Conservation (phyloP, 64 coral and sea anemone genomes). For the Montipora sp. region DNA sequence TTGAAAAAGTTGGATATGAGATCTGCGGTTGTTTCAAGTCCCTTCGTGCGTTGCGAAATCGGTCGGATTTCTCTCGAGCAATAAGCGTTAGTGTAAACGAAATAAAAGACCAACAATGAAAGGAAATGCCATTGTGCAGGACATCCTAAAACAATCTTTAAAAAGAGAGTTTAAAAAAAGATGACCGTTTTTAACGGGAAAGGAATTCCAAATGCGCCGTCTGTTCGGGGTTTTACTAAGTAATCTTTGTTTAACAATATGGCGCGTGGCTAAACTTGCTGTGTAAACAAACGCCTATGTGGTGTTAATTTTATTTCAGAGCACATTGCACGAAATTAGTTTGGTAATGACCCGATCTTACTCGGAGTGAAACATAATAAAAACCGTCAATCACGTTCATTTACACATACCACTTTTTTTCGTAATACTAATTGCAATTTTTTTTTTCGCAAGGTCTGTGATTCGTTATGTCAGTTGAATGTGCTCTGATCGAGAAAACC, state of each 20-base stretch:
- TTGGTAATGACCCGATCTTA: neutral
- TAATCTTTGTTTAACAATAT: neutral
- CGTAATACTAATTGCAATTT: neutral
- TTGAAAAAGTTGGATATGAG: too few relatives aligned
- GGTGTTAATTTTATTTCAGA: constrained; percentile 12
- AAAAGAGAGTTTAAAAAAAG: too few relatives aligned
- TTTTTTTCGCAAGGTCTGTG: neutral
- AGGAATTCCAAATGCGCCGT: neutral
- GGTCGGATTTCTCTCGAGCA: too few relatives aligned
- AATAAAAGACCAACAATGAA: too few relatives aligned
- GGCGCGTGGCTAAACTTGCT: neutral
- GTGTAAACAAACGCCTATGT: constrained; percentile 4
- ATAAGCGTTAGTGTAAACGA: too few relatives aligned
- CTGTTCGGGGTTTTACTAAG: neutral
- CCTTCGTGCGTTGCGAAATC: too few relatives aligned
- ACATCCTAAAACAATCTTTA: neutral
- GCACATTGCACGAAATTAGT: constrained; percentile 13
- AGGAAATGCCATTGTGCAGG: neutral
- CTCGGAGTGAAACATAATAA: neutral
- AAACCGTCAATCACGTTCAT: neutral
- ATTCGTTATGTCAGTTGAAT: too few relatives aligned
- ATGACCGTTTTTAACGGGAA: neutral
- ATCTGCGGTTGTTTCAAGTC: too few relatives aligned
- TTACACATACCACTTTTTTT: neutral
- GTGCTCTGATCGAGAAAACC: neutral